Evolutionary conservation across 2,797 vertebrate species (phyloP), one percentile per base, ranked within the genome.

Genomic region (Pipistrellus kuhlii): DNA sequence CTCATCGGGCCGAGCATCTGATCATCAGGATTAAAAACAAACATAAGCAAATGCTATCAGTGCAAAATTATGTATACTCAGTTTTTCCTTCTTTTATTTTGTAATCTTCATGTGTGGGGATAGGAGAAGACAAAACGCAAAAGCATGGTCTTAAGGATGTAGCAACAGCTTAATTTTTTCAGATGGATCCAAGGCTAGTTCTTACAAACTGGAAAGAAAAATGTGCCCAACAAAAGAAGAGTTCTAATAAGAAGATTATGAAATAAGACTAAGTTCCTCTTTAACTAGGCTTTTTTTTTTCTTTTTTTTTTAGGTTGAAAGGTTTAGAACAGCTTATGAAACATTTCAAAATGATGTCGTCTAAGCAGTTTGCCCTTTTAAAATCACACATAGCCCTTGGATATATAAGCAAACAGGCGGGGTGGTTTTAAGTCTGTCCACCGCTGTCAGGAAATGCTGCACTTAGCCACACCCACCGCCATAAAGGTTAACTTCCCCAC

Each of bases 291-390:
- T 44, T 44, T 44, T 44, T 44, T 44, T 44, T 44, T 57, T 23
- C 88, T 44, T 44, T 44, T 38, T 73, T 51, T 68, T 51, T 57
- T 57, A 27, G 85, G 35, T 20, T 73, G 46, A 90, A 94, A 84
- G 53, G 38, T 35, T 81, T 81, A 76, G 23, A 73, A 85, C 18
- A 71, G 72, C 32, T 91, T 81, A 85, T 23, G 38, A 44, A 66
- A 73, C 41, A 84, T 82, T 77, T 87, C 44, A 86, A 90, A 87
- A 76, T 93, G 38, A 89, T 41, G 23, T 38, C 88, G 53, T 83
- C 12, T 6, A 87, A 84, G 41, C 55, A 81, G 57, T 15, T 15
- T 13, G 20, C 12, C 71, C 23, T 20, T 66, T 69, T 80, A 51
- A 78, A 66, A 91, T 91, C 81, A 90, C 21, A 53, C 41, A 13